phyloP scores from a whole-genome alignment of 2,797 vertebrate genomes.

The Phoxinus dragarum region DNA sequence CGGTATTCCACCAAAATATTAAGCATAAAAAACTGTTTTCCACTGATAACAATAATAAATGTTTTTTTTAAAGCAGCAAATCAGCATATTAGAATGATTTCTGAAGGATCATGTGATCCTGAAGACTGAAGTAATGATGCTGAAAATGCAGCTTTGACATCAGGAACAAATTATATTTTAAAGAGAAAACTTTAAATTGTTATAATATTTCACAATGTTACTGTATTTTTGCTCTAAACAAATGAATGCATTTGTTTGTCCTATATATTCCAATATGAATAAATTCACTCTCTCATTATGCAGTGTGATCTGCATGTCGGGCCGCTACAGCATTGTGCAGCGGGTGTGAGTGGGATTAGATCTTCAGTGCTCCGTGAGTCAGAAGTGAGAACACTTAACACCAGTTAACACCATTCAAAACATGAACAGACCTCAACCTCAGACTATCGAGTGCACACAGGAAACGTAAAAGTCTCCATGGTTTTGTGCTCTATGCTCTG shows the following conservation, averaged over 20 bases:
- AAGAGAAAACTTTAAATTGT: background rate
- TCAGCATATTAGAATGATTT: no score
- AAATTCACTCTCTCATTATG: background rate
- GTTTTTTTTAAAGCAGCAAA: no score
- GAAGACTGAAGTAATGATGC: background rate
- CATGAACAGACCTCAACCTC: constrained; percentile 24
- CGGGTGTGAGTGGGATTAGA: constrained; percentile 16
- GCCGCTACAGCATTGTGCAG: background rate
- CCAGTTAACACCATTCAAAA: constrained; percentile 36
- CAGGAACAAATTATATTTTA: background rate
- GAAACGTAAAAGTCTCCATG: constrained; percentile 22
- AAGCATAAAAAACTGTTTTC: no score
- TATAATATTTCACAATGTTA: background rate
- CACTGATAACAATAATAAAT: no score
- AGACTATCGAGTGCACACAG: background rate
- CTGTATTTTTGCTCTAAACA: background rate
- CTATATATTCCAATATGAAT: background rate
- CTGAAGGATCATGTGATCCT: no score
- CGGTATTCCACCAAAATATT: no score
- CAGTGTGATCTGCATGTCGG: background rate
- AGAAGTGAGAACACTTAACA: constrained; percentile 28
- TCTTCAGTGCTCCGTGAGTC: background rate
- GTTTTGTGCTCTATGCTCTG: constrained; percentile 9
- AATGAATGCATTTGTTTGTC: background rate
- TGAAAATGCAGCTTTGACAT: background rate